A percentile compares a stretch with the other conserved stretches of the same genome.
Conservation (phyloP, 2,797 vertebrate species). For the Hippopotamyrus pictus region DNA sequence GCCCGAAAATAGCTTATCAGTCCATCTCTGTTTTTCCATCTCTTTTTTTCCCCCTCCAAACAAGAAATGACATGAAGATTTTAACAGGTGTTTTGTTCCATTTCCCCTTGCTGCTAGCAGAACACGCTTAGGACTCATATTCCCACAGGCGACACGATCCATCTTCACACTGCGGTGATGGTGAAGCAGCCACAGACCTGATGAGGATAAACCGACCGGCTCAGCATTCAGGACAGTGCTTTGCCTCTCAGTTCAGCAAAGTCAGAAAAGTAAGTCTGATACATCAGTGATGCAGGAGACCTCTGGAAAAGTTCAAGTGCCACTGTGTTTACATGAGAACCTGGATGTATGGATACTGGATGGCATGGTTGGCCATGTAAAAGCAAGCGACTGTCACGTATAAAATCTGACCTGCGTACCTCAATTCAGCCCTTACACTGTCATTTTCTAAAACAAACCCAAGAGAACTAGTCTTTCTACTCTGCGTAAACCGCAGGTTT, state of each 20-base stretch:
- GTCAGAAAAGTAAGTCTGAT: background rate
- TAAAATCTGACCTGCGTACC: background rate
- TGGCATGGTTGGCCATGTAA: background rate
- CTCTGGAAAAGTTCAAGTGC: background rate
- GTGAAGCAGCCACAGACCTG: background rate
- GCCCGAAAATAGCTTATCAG: background rate
- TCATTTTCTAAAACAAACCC: background rate
- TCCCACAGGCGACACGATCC: background rate
- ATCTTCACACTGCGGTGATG: background rate
- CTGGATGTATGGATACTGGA: background rate
- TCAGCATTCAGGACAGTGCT: background rate
- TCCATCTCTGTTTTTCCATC: background rate
- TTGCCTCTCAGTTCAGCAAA: background rate
- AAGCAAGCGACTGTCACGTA: background rate
- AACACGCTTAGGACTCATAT: background rate
- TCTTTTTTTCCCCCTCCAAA: background rate
- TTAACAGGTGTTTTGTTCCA: background rate
- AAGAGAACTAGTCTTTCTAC: background rate
- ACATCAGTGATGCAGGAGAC: background rate
- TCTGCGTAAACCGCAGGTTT: background rate
- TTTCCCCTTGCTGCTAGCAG: background rate
- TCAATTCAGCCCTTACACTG: background rate
- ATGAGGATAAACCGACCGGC: background rate
- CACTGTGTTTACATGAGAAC: background rate
- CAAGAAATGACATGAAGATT: background rate